Evolutionary conservation across 2,888 invertebrate species (phyloP).

Genomic region (Synanthedon myopaeformis): DNA sequence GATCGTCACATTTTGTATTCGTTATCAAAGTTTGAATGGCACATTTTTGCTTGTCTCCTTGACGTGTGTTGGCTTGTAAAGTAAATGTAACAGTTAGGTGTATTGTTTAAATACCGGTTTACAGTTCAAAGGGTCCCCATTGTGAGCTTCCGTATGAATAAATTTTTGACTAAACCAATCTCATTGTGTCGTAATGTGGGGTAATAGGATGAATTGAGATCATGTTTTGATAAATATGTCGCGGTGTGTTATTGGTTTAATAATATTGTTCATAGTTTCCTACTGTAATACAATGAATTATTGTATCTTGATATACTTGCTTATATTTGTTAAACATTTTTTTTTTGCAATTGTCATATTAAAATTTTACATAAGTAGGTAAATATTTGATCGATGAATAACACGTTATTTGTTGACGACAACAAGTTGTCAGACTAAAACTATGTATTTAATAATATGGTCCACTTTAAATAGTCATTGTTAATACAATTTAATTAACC

Average conservation of each 20-base stretch:
- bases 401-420: too few species aligned
- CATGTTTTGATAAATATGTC: neutral
- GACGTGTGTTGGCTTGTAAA: neutral
- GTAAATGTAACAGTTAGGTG: neutral
- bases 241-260: neutral
- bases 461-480: too few species aligned
- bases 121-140: constrained; percentile 2
- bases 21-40: neutral
- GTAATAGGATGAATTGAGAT: neutral
- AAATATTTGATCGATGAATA: too few species aligned
- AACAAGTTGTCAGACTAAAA: too few species aligned
- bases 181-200: neutral
- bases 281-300: too few species aligned
- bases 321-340: too few species aligned
- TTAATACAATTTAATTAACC: too few species aligned
- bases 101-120: neutral
- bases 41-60: neutral
- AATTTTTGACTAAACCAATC: constrained; percentile 2
- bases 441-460: too few species aligned
- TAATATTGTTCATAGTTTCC: neutral
- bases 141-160: constrained; percentile 11
- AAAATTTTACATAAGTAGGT: too few species aligned
- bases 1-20: too few species aligned
- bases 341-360: too few species aligned
- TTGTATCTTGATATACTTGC: too few species aligned